These are phyloP conservation scores for Alligator sinensis DNA, from an alignment of 2,113 vertebrate species.

Conservation along the genomic window DNA sequence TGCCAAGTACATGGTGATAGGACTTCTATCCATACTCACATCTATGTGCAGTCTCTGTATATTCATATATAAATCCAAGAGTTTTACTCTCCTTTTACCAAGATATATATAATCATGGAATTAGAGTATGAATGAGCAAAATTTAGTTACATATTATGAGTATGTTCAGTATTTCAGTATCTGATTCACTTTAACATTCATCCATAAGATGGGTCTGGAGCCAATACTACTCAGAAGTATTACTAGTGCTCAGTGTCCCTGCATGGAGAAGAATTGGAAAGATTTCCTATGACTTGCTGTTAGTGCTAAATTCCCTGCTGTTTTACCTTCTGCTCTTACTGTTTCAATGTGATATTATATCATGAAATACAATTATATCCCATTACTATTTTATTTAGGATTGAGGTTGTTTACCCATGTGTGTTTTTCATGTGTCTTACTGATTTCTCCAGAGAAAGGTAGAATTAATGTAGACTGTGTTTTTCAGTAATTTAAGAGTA, in stretches of 20 bases:
- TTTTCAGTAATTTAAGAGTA: neutral
- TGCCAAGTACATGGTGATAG: neutral
- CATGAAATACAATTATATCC: conserved; percentile 7
- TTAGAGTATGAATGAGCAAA: neutral
- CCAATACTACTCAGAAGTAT: neutral
- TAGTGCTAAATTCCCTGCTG: neutral
- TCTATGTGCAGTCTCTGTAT: neutral
- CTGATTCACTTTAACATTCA: neutral
- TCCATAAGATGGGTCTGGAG: neutral
- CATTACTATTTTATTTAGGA: neutral
- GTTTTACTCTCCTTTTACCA: neutral
- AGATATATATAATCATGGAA: neutral
- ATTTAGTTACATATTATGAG: neutral
- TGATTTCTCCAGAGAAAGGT: neutral
- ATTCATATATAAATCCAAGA: neutral
- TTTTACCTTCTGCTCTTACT: neutral
- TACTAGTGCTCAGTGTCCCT: neutral
- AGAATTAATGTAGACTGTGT: neutral
- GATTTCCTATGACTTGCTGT: neutral
- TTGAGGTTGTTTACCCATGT: neutral
- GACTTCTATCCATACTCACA: neutral
- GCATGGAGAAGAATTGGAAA: neutral
- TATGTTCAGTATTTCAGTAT: neutral
- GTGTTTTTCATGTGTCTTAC: neutral
- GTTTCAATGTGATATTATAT: neutral